phyloP scores from a whole-genome alignment of 1,140 invertebrate genomes.

The Rhopalosiphum padi region DNA sequence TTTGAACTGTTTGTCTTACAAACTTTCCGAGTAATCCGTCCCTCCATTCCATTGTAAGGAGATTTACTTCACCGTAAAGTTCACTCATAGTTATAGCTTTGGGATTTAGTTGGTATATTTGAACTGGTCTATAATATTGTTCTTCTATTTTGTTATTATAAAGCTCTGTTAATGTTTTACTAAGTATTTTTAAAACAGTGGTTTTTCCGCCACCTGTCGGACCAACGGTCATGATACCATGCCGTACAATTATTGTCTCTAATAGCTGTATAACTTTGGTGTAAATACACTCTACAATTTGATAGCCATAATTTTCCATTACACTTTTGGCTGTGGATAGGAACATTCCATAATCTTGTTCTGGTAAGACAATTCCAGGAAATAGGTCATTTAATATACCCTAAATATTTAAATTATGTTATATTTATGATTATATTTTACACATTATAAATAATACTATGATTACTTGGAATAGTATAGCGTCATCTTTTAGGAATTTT shows the following conservation, averaged over 20 bases:
- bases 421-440: not conserved
- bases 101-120: constrained; percentile 81
- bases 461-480: constrained; percentile 73
- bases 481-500: constrained; percentile 88
- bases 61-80: constrained; percentile 86
- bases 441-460: not conserved
- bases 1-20: constrained; percentile 73
- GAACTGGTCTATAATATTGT: constrained; percentile 70
- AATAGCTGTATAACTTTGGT: constrained; percentile 74
- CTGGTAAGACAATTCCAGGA: constrained; percentile 80
- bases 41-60: constrained; percentile 85
- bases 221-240: constrained; percentile 93
- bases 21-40: constrained; percentile 83
- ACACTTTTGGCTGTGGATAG: constrained; percentile 66
- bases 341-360: constrained; percentile 79
- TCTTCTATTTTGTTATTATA: constrained; percentile 67
- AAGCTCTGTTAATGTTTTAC: constrained; percentile 72
- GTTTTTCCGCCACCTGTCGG: constrained; percentile 85
- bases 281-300: constrained; percentile 67
- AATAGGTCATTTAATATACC: constrained; percentile 91
- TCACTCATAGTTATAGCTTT: constrained; percentile 89
- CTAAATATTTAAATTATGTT: constrained; percentile 64
- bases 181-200: constrained; percentile 69
- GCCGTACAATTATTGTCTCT: constrained; percentile 90
- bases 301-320: constrained; percentile 68